Base-by-base conservation (phyloP, 2,888 invertebrate genomes). In the Dorcus parallelipipedus region DNA sequence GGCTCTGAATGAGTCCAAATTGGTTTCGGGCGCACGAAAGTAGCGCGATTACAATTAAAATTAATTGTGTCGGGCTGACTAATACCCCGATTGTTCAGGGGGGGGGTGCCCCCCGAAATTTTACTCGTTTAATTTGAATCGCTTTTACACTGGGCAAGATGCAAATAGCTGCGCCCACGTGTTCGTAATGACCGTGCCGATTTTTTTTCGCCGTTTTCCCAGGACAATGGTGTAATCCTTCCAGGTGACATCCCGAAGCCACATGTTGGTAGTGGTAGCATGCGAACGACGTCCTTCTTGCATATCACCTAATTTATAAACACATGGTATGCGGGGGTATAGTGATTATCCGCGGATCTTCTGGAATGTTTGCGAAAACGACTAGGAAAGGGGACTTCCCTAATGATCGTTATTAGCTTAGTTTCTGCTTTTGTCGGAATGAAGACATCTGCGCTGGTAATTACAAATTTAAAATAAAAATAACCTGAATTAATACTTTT, bases 1-100 rank as follows among this genome's bases (percentile, higher is more conserved):
- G 53, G 55, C 52, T 33, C 53, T 62, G 63, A 63, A 61, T 63
- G 64, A 56, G 56, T 56, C 56, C 54, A 55, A 59, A 61, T 63
- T 63, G 59, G 56, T 57, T 54, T 51, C 47, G 45, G 38, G 38
- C 10, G 26, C 48, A 41, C 48, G 26, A 38, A n/a, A 41, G 43
- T 43, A 39, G 39, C 54, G 45, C 54, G 54, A 58, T 58, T 58
- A 54, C 54, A 54, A 58, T 58, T 58, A 58, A 54, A 58, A 54
- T 58, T 58, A 58, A 58, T 58, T 58, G 58, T 58, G 58, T 58
- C 50, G 53, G 6, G 42, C 42, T 26, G 42, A 52, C 26, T 33
- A 40, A 26, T 41, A 26, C 40, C 52, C 33, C 41, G 40, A 42
- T 41, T 42, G 52, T 41, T 42, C 10, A 20, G 20, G 1, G 38